These are phyloP conservation scores for Hyposoter dolosus DNA, from an alignment of 2,888 invertebrate species.

Conservation along the genomic window DNA sequence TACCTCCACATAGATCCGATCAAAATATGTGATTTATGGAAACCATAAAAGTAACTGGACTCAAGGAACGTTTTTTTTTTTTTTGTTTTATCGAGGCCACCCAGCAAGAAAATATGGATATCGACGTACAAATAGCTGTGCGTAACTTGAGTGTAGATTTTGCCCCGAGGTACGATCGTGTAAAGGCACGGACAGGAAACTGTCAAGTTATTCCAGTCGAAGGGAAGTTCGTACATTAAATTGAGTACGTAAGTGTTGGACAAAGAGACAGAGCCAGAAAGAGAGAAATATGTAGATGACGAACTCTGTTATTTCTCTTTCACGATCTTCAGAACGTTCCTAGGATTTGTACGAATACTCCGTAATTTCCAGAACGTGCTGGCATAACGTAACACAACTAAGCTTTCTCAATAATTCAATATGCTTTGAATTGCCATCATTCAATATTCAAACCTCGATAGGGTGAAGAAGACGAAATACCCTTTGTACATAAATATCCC, in stretches of 20 bases:
- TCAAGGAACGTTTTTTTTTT: background rate
- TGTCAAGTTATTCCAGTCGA: slow-evolving; percentile 58
- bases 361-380: slow-evolving; percentile 52
- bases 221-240: slow-evolving; percentile 34
- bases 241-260: background rate
- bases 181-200: slow-evolving; percentile 57
- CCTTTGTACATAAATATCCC: background rate
- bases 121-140: background rate
- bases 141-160: slow-evolving; percentile 8
- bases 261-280: slow-evolving; percentile 1
- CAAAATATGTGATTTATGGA: background rate
- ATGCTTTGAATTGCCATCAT: slow-evolving; percentile 51
- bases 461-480: slow-evolving; percentile 31
- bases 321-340: slow-evolving; percentile 31
- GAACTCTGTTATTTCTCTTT: slow-evolving; percentile 54
- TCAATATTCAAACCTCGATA: slow-evolving; percentile 59
- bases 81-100: background rate
- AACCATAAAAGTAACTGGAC: background rate
- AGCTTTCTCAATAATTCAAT: slow-evolving; percentile 45
- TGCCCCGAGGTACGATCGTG: slow-evolving; percentile 8
- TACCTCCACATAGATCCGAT: background rate
- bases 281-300: slow-evolving; percentile 1
- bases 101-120: slow-evolving; percentile 4
- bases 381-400: slow-evolving; percentile 42
- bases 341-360: slow-evolving; percentile 29